Evolutionary conservation across 2,797 vertebrate species (phyloP), one percentile per base, ranked within the genome.

Genomic region (Sebastes matsubarae): DNA sequence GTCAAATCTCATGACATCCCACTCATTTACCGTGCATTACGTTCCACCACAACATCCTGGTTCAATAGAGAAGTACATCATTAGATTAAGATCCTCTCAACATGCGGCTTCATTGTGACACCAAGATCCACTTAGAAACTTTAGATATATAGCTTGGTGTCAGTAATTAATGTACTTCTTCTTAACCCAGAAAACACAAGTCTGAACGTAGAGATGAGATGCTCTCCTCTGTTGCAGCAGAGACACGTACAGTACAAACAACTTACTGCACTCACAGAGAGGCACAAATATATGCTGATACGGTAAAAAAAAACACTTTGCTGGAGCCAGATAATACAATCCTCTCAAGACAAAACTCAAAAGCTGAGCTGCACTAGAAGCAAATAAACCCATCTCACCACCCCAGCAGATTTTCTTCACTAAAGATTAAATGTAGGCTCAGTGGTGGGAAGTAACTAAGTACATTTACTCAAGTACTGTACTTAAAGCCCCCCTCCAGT

Each of bases 41-140:
- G n/a, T 36, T 52, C 25, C 30, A 32, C 59, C 46, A 65, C 64
- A 70, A 59, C 9, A 70, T 65, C 71, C 36, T 6, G 36, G 27
- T 55, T 66, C 36, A 25, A 68, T 22, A 38, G 13, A 34, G 72
- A 63, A 82, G 30, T 4, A 38, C 30, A 36, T 77, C 24, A 77
- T 83, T 32, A 27, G 32, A 70, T 80, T 75, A 80, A 29, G 63
- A 67, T 52, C 52, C 50, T 52, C 12, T 69, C 24, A 42, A 78
- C 54, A 4, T 57, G 32, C 8, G 2, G 59, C 24, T 67, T 59
- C 42, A 50, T 2, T 13, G 11, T 14, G 65, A 29, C 24, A 18
- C 32, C 30, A 22, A 22, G 32, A 6, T n/a, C 20, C 61, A 36
- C 12, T 24, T 14, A 22, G 11, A 14, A 36, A 22, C 61, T 16